Evolutionary conservation across 2,113 vertebrate species (phyloP).

Genomic region (Recurvirostra avosetta): DNA sequence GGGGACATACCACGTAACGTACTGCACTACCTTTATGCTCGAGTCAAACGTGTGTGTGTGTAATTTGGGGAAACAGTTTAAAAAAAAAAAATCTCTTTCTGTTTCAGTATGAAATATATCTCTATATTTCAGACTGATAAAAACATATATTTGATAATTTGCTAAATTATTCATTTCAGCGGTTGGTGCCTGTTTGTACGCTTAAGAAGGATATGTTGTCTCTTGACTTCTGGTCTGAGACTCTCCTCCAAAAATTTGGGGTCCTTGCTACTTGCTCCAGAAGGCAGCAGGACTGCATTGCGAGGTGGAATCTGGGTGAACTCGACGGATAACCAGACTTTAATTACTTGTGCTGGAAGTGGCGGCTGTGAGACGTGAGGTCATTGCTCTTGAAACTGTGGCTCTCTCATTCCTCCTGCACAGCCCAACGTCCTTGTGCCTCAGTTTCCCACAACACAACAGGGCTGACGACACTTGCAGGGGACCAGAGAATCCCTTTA

Average conservation of each 20-base stretch:
- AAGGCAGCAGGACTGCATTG: background rate
- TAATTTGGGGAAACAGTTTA: background rate
- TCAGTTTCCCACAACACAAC: background rate
- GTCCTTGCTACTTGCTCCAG: background rate
- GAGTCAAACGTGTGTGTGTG: background rate
- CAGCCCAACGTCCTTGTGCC: background rate
- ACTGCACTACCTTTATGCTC: background rate
- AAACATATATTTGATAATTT: background rate
- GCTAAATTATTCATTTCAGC: background rate
- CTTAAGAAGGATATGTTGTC: background rate
- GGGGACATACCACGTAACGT: background rate
- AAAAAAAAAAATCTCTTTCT: background rate
- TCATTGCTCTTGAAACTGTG: background rate
- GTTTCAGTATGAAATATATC: background rate
- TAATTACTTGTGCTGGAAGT: background rate
- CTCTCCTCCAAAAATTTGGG: background rate
- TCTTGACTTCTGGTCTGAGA: background rate
- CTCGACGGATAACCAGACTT: accelerated
- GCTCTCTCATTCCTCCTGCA: accelerated
- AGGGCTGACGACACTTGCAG: background rate
- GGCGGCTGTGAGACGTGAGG: background rate
- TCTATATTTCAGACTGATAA: background rate
- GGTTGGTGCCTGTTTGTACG: background rate
- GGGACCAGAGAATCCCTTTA: background rate
- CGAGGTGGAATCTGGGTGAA: background rate